These are phyloP conservation scores for Ibycter americanus DNA, from an alignment of 2,797 vertebrate genomes.

Conservation along the genomic window DNA sequence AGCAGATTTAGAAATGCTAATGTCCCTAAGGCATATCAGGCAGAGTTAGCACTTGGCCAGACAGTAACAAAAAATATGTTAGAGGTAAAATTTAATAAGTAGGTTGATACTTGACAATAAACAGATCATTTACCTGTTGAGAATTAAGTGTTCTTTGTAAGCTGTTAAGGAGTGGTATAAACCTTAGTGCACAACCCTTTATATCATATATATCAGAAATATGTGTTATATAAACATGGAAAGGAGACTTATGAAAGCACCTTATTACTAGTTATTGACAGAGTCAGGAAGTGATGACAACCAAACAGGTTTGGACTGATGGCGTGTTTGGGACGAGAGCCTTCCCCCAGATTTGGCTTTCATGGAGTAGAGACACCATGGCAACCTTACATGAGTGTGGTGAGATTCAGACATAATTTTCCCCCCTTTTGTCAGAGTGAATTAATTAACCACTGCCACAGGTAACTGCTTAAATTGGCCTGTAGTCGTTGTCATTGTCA, in stretches of 20 bases:
- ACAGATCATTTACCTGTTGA: neutral
- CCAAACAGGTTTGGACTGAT: neutral
- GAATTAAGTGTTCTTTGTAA: neutral
- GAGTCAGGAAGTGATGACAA: constrained; percentile 13
- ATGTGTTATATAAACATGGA: neutral
- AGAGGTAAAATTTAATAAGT: neutral
- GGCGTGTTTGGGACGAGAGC: neutral
- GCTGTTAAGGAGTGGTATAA: neutral
- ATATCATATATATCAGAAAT: neutral
- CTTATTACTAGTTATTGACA: constrained; percentile 49
- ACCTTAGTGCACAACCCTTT: neutral
- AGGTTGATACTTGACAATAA: neutral
- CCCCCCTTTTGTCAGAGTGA: neutral
- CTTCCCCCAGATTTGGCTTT: neutral
- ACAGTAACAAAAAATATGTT: neutral
- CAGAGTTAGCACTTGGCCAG: neutral
- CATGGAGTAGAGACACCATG: neutral
- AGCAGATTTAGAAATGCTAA: neutral
- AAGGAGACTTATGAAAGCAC: neutral
- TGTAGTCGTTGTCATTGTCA: neutral
- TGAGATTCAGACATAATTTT: neutral
- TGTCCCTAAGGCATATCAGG: neutral
- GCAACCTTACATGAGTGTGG: neutral
- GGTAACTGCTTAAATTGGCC: neutral
- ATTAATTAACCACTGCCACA: neutral